phyloP scores from a whole-genome alignment of 2,113 vertebrate species.

The Poeciliopsis prolifica region DNA sequence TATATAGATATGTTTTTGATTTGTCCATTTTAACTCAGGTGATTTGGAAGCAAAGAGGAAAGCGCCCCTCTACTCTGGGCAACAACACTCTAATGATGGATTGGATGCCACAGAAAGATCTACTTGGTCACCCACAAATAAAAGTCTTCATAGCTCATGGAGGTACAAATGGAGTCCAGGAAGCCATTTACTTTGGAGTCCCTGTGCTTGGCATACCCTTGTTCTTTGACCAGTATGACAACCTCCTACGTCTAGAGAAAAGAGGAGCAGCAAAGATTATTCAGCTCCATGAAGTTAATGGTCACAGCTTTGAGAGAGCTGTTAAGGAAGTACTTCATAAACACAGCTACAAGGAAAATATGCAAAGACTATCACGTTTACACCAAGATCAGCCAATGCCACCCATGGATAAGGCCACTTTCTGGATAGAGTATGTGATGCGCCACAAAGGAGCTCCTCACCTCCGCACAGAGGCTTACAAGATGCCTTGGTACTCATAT shows the following conservation, averaged over 20 bases:
- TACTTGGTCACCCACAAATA: conserved; percentile 74
- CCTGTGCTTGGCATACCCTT: conserved; percentile 75
- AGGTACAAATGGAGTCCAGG: conserved; percentile 78
- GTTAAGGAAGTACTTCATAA: conserved; percentile 52
- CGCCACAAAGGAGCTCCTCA: conserved; percentile 73
- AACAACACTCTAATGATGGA: conserved; percentile 75
- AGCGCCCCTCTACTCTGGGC: conserved; percentile 68
- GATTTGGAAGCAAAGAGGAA: conserved; percentile 73
- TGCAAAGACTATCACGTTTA: conserved; percentile 65
- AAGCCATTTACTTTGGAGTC: conserved; percentile 74
- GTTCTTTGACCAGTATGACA: conserved; percentile 79
- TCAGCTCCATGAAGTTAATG: conserved; percentile 48
- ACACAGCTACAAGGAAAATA: conserved; percentile 67
- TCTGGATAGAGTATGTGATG: conserved; percentile 77
- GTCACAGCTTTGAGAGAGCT: conserved; percentile 47
- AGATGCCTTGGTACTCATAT: conserved; percentile 76
- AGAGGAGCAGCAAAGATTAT: conserved; percentile 70
- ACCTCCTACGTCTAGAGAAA: conserved; percentile 68
- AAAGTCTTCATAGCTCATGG: conserved; percentile 76
- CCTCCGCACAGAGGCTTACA: conserved; percentile 67
- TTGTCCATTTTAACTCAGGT: conserved; percentile 50
- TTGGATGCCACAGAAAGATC: conserved; percentile 79
- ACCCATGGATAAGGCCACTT: conserved; percentile 67
- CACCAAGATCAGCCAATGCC: conserved; percentile 70
- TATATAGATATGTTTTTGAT: not conserved